phyloP scores from a whole-genome alignment of 2,888 invertebrate species.

The Nemurella pictetii region DNA sequence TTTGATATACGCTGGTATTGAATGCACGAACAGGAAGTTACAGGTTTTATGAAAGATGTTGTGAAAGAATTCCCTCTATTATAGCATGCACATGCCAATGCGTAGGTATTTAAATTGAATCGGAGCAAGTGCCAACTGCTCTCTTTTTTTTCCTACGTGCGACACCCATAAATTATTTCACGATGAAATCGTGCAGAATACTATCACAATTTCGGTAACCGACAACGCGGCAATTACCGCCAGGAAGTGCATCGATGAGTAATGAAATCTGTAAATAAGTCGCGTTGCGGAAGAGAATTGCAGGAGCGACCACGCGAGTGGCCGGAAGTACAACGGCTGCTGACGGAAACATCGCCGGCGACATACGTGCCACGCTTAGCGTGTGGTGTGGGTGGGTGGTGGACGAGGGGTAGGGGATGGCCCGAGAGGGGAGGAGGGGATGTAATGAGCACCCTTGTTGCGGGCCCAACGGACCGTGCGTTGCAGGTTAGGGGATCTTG shows the following conservation, averaged over 20 bases:
- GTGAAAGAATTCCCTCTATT: not conserved
- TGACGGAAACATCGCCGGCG: not conserved
- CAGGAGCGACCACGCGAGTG: not conserved
- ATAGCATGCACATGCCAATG: not conserved
- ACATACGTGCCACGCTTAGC: not conserved
- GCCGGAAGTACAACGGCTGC: not conserved
- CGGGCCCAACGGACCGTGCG: not conserved
- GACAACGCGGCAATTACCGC: not conserved
- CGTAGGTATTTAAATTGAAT: not conserved
- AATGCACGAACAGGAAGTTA: conserved; percentile 27
- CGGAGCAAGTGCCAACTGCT: not conserved
- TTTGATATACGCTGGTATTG: conserved; percentile 17
- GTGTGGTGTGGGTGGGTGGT: not conserved
- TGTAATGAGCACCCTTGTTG: conserved; percentile 9
- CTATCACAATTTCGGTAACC: not conserved
- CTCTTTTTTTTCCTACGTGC: not conserved
- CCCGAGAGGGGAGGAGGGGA: not conserved
- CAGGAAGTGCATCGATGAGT: not conserved
- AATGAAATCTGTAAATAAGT: not conserved
- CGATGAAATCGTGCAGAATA: not conserved
- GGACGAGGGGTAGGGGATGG: not conserved
- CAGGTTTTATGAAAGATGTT: conserved; percentile 19
- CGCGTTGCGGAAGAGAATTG: not conserved
- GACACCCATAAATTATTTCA: not conserved
- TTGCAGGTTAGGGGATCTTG: not conserved